A percentile compares a stretch with the other conserved stretches of the same genome.
These are phyloP conservation scores for Megalops atlanticus DNA, from an alignment of 2,113 vertebrate genomes.

Conservation along the genomic window DNA sequence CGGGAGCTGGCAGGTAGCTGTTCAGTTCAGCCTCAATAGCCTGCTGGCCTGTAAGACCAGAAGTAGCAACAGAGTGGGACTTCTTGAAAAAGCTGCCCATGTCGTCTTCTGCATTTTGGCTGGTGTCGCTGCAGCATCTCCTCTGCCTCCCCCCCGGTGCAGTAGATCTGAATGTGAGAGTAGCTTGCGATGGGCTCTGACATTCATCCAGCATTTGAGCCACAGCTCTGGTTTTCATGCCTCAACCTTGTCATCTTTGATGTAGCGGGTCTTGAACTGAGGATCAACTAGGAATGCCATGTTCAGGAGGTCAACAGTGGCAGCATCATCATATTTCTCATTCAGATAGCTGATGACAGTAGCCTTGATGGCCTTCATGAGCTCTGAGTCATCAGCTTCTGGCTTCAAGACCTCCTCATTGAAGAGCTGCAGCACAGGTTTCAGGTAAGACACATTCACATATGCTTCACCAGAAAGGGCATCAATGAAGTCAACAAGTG, in stretches of 20 bases:
- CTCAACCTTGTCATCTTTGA: conserved; percentile 19
- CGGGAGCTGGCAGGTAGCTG: conserved; percentile 22
- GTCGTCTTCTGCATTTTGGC: conserved; percentile 14
- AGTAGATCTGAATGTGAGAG: neutral
- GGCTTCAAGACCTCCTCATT: conserved; percentile 13
- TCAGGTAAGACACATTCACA: neutral
- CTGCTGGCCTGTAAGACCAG: conserved; percentile 5
- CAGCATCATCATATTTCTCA: conserved; percentile 22
- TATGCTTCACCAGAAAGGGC: conserved; percentile 5
- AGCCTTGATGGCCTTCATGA: conserved; percentile 16
- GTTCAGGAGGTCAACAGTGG: conserved; percentile 19
- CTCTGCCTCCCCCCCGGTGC: neutral
- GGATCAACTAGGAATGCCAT: conserved; percentile 26
- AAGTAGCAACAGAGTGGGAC: neutral
- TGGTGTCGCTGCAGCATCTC: conserved; percentile 13
- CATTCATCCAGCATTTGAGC: conserved; percentile 8
- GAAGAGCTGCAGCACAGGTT: conserved; percentile 22
- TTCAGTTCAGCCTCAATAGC: conserved; percentile 21
- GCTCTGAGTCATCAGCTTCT: conserved; percentile 19
- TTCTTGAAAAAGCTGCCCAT: conserved; percentile 3
- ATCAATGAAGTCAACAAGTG: neutral
- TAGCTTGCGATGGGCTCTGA: conserved; percentile 7
- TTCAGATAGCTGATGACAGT: neutral
- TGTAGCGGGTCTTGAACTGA: conserved; percentile 18
- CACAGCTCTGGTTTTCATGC: conserved; percentile 25